Base-by-base conservation (phyloP, 2,888 invertebrate species). In the Thymelicus acteon region DNA sequence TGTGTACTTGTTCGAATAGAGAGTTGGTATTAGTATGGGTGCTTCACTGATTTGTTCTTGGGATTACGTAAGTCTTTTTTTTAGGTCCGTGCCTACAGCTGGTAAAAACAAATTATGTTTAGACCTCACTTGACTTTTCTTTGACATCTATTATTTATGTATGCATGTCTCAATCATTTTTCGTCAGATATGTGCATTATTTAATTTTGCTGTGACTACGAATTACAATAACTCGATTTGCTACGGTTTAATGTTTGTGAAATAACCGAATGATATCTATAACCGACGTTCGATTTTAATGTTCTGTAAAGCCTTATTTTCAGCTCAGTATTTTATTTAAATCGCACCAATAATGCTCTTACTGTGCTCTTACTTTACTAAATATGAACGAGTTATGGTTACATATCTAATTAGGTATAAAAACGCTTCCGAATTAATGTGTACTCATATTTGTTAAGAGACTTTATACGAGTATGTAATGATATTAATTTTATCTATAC, bases 251-350 rank as follows among this genome's bases (percentile, higher is more conserved):
- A 31, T 39, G 54, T 65, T 54, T 44, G 13, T 15, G 57, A 44
- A 65, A 65, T 57, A 57, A 39, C 57, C 15, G 65, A 65, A 57
- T 39, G 49, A 63, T 65, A 65, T 57, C 64, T 64, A 19, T n/a
- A 31, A 57, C 19, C 31, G 66, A 57, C 66, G 58, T 66, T 66
- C 57, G 58, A 37, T 13, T 61, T 65, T 19, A 19, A 19, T 63
- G 64, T 64, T 64, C 44, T 57, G 37, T 63, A 8, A n/a, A 37
- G 37, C 47, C 47, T 40, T 40, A 66, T 66, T 66, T 66, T 47
- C 47, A 12, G 8, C 54, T 37, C 12, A 37, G 7, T 47, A 12
- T 47, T 40, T 54, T 24, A 13, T 58, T 58, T 39, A n/a, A 13
- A 58, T 10, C 19, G 19, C 19, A 19, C 24, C n/a, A 54, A 57